phyloP scores from a whole-genome alignment of 1,140 invertebrate genomes.

The Magallana ariakensis region DNA sequence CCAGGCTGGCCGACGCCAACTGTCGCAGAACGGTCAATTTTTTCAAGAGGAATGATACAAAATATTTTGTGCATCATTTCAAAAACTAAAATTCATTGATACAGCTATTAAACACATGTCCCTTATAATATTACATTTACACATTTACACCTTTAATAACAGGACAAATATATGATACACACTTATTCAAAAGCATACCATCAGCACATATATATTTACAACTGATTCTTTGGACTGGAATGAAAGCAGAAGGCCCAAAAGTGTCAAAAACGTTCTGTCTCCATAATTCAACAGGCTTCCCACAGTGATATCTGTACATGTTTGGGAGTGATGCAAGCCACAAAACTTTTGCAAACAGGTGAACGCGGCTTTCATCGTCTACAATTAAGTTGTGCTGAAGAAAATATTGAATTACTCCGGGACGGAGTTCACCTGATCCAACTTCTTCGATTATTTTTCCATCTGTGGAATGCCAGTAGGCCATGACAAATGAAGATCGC shows the following conservation, averaged over 20 bases:
- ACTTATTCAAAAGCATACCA: constrained; percentile 16
- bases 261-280: neutral
- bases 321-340: no score
- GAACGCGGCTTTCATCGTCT: no score
- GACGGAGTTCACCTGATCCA: no score
- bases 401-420: no score
- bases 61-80: no score
- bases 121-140: neutral
- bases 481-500: no score
- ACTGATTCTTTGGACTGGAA: constrained; percentile 44
- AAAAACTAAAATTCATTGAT: neutral
- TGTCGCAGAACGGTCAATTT: neutral
- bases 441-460: no score
- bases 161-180: constrained; percentile 19
- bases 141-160: constrained; percentile 30
- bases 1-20: no score
- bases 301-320: no score
- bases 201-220: constrained; percentile 44
- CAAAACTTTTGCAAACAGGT: no score
- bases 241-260: constrained; percentile 35
- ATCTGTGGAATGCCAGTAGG: constrained; percentile 36
- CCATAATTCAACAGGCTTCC: no score
- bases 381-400: no score
- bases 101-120: neutral
- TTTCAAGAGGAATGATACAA: neutral